Evolutionary conservation across 2,797 vertebrate genomes (phyloP).

Genomic region (Halcyon leucocephala): DNA sequence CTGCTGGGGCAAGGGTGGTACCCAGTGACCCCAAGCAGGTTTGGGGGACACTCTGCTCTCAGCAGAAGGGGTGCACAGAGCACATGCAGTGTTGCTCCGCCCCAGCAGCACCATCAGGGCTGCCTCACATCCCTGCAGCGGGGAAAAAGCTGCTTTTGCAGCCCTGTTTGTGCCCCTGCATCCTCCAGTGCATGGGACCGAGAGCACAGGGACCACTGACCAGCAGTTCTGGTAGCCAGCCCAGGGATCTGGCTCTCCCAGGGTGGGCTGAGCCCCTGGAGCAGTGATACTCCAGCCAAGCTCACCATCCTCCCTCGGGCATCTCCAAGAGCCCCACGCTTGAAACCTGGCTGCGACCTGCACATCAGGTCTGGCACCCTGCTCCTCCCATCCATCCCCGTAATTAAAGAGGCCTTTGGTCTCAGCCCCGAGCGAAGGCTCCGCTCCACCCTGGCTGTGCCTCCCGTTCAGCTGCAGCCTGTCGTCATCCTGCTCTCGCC

Average conservation of each 20-base stretch:
- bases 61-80: not conserved
- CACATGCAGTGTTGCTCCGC: not conserved
- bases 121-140: not conserved
- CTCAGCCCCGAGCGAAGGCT: not conserved
- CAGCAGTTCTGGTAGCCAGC: not conserved
- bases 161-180: not conserved
- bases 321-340: not conserved
- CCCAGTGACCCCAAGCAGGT: fast-evolving
- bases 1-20: not conserved
- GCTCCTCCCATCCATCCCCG: not conserved
- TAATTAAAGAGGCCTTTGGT: slow-evolving; percentile 37
- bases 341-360: not conserved
- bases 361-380: not conserved
- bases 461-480: slow-evolving; percentile 37
- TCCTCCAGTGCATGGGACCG: fast-evolving
- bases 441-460: slow-evolving; percentile 29
- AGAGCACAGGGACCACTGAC: fast-evolving
- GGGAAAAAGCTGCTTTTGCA: not conserved
- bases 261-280: not conserved
- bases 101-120: not conserved
- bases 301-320: not conserved
- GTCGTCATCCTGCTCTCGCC: slow-evolving; percentile 31
- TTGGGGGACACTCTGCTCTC: not conserved
- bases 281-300: not conserved
- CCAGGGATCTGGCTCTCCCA: fast-evolving